A percentile compares a stretch with the other conserved stretches of the same genome.
phyloP scores from a whole-genome alignment of 30 jellyfish, hydroid and myxozoan species.

The Hydractinia symbiolongicarpus region DNA sequence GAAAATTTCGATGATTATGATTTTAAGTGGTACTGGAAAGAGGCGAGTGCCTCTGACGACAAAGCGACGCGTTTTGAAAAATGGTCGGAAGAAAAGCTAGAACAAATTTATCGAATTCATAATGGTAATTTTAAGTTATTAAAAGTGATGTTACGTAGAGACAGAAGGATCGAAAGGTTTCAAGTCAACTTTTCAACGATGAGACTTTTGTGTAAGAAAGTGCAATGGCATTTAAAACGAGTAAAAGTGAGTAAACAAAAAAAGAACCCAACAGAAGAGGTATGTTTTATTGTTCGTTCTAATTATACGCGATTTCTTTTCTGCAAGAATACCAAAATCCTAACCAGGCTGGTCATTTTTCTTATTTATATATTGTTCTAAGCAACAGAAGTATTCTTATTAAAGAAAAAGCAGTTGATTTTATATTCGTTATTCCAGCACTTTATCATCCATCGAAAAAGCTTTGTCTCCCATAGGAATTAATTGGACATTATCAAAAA shows the following conservation, averaged over 20 bases:
- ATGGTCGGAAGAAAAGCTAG: constrained; percentile 12
- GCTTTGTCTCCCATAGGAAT: no score
- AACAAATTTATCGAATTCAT: background rate
- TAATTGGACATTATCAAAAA: no score
- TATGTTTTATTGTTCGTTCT: background rate
- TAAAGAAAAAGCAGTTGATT: no score
- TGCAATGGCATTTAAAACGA: constrained; percentile 8
- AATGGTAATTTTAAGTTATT: background rate
- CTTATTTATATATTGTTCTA: no score
- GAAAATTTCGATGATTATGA: background rate
- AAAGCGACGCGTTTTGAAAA: background rate
- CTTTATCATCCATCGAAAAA: no score
- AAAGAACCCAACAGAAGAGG: background rate
- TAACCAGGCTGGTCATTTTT: no score
- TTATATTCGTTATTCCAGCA: no score
- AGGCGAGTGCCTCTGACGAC: background rate
- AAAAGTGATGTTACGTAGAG: background rate
- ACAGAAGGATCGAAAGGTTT: background rate
- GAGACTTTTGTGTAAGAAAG: background rate
- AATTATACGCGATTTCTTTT: no score
- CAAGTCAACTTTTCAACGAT: constrained; percentile 1
- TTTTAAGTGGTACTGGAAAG: background rate
- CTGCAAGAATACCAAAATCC: no score
- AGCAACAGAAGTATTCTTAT: no score
- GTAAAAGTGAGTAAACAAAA: background rate